Evolutionary conservation across 2,888 invertebrate genomes (phyloP).

Genomic region (Napeogenes inachia): DNA sequence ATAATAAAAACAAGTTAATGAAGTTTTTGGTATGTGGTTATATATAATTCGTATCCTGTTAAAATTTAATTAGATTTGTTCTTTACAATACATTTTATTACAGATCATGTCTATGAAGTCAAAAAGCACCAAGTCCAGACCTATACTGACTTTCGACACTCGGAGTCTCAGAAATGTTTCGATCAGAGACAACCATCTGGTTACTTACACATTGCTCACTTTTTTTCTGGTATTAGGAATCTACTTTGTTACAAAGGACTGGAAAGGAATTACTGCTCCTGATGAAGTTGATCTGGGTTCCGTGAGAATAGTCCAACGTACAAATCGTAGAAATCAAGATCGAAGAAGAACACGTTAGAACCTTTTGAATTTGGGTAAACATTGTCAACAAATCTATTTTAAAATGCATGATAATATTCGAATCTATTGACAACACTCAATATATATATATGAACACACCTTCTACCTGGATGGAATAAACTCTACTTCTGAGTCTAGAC

Average conservation of each 20-base stretch:
- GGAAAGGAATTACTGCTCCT: conserved; percentile 51
- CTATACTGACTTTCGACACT: conserved; percentile 23
- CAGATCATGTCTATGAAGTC: conserved; percentile 27
- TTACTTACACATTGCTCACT: conserved; percentile 42
- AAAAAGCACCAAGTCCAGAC: conserved; percentile 24
- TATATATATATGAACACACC: not conserved
- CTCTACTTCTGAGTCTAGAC: conserved; percentile 36
- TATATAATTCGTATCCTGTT: not conserved
- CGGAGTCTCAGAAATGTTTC: conserved; percentile 17
- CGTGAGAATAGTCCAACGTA: conserved; percentile 38
- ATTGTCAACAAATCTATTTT: not conserved
- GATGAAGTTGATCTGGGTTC: conserved; percentile 60
- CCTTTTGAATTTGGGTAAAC: not conserved
- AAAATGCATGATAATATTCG: not conserved
- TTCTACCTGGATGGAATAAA: conserved; percentile 12
- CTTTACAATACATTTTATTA: conserved; percentile 8
- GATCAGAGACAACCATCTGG: conserved; percentile 28
- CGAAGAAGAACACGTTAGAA: conserved; percentile 15
- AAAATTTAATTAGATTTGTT: not conserved
- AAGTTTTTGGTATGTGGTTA: too few species aligned
- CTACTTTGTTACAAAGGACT: conserved; percentile 47
- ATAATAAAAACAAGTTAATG: too few species aligned
- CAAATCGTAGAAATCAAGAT: conserved; percentile 29
- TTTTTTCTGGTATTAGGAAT: conserved; percentile 42
- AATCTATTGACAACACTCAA: too few species aligned